Evolutionary conservation across 2,888 invertebrate genomes (phyloP).

Genomic region (Harmothoe impar): DNA sequence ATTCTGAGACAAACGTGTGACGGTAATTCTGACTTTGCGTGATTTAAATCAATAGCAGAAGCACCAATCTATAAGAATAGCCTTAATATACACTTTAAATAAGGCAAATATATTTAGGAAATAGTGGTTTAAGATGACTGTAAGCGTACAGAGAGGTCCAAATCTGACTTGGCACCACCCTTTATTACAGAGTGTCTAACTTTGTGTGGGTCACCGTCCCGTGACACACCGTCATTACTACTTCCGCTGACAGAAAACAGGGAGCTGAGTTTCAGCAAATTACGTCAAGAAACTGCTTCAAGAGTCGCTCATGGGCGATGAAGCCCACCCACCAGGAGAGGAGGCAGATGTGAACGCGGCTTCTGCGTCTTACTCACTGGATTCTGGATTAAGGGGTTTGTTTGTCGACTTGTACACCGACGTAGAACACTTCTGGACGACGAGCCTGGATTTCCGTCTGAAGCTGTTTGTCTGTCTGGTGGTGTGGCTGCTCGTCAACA

Average conservation of each 20-base stretch:
- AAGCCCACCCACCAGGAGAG: slow-evolving; percentile 47
- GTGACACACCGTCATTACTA: slow-evolving; percentile 33
- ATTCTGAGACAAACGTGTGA: no score
- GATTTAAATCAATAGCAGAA: no score
- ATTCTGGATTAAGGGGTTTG: background rate
- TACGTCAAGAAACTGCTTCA: background rate
- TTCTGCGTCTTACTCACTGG: slow-evolving; percentile 46
- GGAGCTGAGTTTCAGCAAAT: background rate
- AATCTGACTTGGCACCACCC: no score
- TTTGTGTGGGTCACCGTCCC: background rate
- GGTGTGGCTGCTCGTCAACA: slow-evolving; percentile 73
- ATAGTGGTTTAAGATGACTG: no score
- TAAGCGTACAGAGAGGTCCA: no score
- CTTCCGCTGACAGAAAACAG: background rate
- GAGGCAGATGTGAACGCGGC: slow-evolving; percentile 36
- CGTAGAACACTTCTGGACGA: slow-evolving; percentile 38
- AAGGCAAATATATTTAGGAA: no score
- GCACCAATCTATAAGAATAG: no score
- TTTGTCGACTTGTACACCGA: background rate
- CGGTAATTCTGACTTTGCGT: no score
- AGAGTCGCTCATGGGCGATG: slow-evolving; percentile 35
- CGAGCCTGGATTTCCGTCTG: slow-evolving; percentile 71
- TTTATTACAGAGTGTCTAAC: no score
- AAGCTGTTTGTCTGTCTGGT: slow-evolving; percentile 73
- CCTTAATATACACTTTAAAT: no score